Percentiles rank a stretch among this genome's conserved stretches.
Evolutionary conservation across 2,888 invertebrate genomes (phyloP).

Genomic region (Ectropis crepuscularia): DNA sequence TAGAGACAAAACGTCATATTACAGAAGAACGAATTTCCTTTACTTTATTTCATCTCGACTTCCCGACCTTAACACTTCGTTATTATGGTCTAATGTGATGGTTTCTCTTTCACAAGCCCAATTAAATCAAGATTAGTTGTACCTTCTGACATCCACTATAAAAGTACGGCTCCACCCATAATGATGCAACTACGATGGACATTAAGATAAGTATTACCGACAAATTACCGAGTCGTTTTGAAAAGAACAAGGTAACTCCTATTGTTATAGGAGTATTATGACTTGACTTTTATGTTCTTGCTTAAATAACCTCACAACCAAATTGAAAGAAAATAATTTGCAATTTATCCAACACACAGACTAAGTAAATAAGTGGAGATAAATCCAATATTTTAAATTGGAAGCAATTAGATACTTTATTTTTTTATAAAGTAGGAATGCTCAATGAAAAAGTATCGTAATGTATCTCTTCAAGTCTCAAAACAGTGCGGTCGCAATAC

Average conservation of each 20-base stretch:
- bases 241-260: slow-evolving; percentile 16
- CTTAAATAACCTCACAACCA: not conserved
- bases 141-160: slow-evolving; percentile 15
- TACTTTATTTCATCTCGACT: too few relatives aligned
- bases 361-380: too few relatives aligned
- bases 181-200: slow-evolving; percentile 18
- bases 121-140: slow-evolving; percentile 9
- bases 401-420: too few relatives aligned
- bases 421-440: too few relatives aligned
- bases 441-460: too few relatives aligned
- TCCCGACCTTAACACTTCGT: slow-evolving; percentile 9
- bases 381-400: too few relatives aligned
- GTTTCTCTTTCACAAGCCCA: not conserved
- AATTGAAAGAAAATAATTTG: not conserved
- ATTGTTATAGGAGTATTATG: not conserved
- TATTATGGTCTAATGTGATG: slow-evolving; percentile 52
- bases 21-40: too few relatives aligned
- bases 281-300: slow-evolving; percentile 3
- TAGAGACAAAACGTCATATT: too few relatives aligned
- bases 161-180: slow-evolving; percentile 1
- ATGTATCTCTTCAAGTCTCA: slow-evolving; percentile 52
- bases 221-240: slow-evolving; percentile 11
- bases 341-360: too few relatives aligned
- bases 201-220: slow-evolving; percentile 24
- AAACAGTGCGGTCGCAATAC: slow-evolving; percentile 41